Evolutionary conservation across 2,888 invertebrate species (phyloP).

Genomic region (Apodemia zela): DNA sequence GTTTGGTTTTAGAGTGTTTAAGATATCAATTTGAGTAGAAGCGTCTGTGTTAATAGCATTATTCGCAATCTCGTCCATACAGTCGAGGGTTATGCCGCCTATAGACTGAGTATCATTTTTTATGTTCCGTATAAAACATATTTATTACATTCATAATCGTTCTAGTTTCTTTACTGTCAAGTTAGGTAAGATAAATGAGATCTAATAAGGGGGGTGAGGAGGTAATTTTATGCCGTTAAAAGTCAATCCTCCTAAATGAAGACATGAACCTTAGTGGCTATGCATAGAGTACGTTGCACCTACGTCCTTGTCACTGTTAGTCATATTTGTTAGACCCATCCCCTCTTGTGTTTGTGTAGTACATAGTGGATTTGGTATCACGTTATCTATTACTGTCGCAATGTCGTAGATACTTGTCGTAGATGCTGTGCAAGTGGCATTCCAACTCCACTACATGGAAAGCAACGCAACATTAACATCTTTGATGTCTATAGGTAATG

Average conservation of each 20-base stretch:
- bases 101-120: slow-evolving; percentile 72
- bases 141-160: slow-evolving; percentile 78
- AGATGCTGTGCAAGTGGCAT: no score
- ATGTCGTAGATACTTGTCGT: no score
- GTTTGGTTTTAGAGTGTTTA: slow-evolving; percentile 40
- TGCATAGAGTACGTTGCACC: no score
- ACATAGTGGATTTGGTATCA: no score
- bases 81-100: slow-evolving; percentile 74
- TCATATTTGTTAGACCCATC: no score
- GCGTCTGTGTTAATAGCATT: slow-evolving; percentile 81
- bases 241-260: not conserved
- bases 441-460: no score
- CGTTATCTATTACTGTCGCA: no score
- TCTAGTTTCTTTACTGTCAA: slow-evolving; percentile 67
- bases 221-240: not conserved
- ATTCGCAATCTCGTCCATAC: slow-evolving; percentile 80
- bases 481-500: no score
- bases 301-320: no score
- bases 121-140: slow-evolving; percentile 80
- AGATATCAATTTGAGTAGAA: slow-evolving; percentile 80
- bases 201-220: slow-evolving; percentile 39
- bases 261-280: not conserved
- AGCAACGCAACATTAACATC: no score
- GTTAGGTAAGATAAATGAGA: slow-evolving; percentile 61
- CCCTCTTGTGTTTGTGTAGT: no score